phyloP scores from a whole-genome alignment of 2,797 vertebrate genomes.

The Gallinago solitaria region DNA sequence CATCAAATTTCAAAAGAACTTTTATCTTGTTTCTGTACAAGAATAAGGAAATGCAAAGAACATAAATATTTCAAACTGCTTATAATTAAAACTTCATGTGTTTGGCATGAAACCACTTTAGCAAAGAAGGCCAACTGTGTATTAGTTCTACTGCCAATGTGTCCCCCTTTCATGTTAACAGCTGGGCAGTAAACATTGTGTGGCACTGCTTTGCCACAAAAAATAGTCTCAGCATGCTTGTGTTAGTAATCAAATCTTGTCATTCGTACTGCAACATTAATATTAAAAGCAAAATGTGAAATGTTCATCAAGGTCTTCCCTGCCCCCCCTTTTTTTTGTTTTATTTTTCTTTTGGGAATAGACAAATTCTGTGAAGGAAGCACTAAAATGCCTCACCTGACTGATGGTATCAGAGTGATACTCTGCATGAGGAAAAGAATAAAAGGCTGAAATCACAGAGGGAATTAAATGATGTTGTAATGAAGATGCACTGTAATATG shows the following conservation, averaged over 20 bases:
- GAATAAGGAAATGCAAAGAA: conserved; percentile 67
- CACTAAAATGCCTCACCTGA: not conserved
- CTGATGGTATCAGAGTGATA: not conserved
- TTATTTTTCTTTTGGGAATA: not conserved
- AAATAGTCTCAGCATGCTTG: not conserved
- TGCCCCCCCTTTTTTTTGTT: not conserved
- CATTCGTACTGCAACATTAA: not conserved
- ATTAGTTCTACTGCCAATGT: conserved; percentile 23
- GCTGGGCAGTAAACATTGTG: conserved; percentile 53
- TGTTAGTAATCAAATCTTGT: not conserved
- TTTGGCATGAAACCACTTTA: conserved; percentile 66
- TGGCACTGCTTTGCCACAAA: not conserved
- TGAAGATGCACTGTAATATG: conserved; percentile 13
- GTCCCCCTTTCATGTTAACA: conserved; percentile 35
- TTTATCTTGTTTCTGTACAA: conserved; percentile 72
- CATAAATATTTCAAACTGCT: conserved; percentile 79
- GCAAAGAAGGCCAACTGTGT: conserved; percentile 55
- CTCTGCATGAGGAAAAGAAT: not conserved
- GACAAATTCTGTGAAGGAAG: not conserved
- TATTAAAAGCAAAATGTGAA: conserved; percentile 31
- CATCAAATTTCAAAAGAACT: conserved; percentile 77
- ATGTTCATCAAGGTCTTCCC: not conserved
- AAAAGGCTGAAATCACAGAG: not conserved
- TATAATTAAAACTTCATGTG: conserved; percentile 80
- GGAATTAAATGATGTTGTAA: conserved; percentile 28